phyloP scores from a whole-genome alignment of 1,140 invertebrate genomes.

The Apis florea region DNA sequence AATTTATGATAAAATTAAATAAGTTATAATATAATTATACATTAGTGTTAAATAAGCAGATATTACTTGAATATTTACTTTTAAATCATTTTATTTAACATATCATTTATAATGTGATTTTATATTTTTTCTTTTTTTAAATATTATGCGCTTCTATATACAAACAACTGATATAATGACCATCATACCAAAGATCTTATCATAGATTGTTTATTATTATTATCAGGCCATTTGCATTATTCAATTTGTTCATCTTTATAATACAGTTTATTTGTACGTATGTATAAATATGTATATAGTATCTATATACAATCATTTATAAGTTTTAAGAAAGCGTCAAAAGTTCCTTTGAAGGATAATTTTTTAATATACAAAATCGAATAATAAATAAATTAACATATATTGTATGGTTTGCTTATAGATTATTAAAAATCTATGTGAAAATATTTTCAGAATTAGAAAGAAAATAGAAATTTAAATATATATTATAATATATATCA shows the following conservation, averaged over 20 bases:
- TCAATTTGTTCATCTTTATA: slow-evolving; percentile 52
- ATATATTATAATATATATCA: slow-evolving; percentile 31
- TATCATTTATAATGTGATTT: slow-evolving; percentile 24
- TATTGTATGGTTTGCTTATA: slow-evolving; percentile 16
- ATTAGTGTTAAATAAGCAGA: background rate
- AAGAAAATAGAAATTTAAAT: slow-evolving; percentile 6
- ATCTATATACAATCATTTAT: slow-evolving; percentile 57
- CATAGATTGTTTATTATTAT: slow-evolving; percentile 42
- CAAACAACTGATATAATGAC: slow-evolving; percentile 71
- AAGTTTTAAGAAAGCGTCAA: slow-evolving; percentile 8
- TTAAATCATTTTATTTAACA: slow-evolving; percentile 37
- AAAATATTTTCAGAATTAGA: background rate
- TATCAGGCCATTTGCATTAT: slow-evolving; percentile 23
- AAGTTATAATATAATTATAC: background rate
- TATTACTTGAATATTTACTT: slow-evolving; percentile 28
- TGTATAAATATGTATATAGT: slow-evolving; percentile 70
- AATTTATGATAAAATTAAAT: slow-evolving; percentile 1
- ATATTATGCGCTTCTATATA: slow-evolving; percentile 25
- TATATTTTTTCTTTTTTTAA: slow-evolving; percentile 12
- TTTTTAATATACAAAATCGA: slow-evolving; percentile 9
- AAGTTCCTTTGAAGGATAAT: slow-evolving; percentile 13
- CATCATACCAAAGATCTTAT: slow-evolving; percentile 78
- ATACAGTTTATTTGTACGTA: slow-evolving; percentile 58
- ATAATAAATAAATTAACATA: background rate
- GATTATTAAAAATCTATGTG: background rate